Base-by-base conservation (phyloP, 2,888 invertebrate species). In the Ditula angustiorana region DNA sequence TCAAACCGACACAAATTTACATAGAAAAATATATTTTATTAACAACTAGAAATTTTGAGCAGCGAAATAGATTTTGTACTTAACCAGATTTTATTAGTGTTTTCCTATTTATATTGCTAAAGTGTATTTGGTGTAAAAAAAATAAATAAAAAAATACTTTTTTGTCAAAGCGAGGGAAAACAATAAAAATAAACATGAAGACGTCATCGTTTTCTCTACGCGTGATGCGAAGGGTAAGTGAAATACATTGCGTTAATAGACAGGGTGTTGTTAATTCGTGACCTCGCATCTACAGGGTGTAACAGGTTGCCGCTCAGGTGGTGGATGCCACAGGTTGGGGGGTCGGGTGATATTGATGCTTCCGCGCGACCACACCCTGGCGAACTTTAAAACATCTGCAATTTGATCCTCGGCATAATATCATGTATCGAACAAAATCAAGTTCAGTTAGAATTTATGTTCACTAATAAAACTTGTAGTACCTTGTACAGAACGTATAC, bases 191-290 rank as follows among this genome's bases (percentile, higher is more conserved):
- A 87, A 95, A 93, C 80, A 96, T 96, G 96, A 96, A 96, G 94
- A 96, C 96, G 41, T 96, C 96, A 55, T 96, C 96, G 79, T 96
- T 96, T 83, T 96, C 96, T 19, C 94, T 96, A 57, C 95, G 96
- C 73, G 96, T 96, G 77, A 96, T 96, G 96, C 94, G 96, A 90
- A 94, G 96, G 95, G 96, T 96, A 84, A 95, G 96, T 94, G 71
- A 37, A 26, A 19, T 49, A n/a, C 24, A 30, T 23, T 7, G 2
- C 2, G 13, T 37, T 23, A 5, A 8, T 8, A 53, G 50, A 46
- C 23, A 52, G 61, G 47, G 24, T 60, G 49, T 41, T 56, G 23
- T 37, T 57, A 30, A 21, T 13, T 16, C 8, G 44, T 24, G 8
- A 21, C 19, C 28, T 11, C 50, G 33, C 19, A 52, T 50, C 19